Conservation (phyloP, 2,797 vertebrate species). For the Eutrigla gurnardus region DNA sequence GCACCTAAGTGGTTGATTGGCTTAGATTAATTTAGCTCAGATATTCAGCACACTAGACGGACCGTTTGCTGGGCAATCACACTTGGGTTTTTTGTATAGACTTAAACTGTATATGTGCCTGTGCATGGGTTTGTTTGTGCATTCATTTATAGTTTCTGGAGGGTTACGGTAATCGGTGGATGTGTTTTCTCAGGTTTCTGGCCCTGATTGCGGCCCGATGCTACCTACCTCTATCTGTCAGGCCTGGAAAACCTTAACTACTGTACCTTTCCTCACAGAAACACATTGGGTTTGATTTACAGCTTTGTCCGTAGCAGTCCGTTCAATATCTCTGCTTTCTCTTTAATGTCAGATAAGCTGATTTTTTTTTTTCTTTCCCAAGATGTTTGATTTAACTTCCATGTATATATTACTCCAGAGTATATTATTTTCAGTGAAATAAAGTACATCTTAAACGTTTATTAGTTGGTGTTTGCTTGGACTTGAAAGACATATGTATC, state of each 20-base stretch:
- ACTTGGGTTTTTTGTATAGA: constrained; percentile 20
- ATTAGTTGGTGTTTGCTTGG: constrained; percentile 47
- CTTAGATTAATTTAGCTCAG: constrained; percentile 42
- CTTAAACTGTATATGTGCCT: constrained; percentile 53
- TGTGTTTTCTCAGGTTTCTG: constrained; percentile 80
- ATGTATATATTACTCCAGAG: constrained; percentile 63
- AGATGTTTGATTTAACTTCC: constrained; percentile 35
- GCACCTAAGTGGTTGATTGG: constrained; percentile 38
- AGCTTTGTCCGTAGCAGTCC: constrained; percentile 34
- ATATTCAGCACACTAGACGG: constrained; percentile 23
- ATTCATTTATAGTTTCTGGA: constrained; percentile 64
- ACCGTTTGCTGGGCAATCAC: constrained; percentile 30
- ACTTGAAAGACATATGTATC: constrained; percentile 36
- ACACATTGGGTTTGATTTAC: constrained; percentile 54
- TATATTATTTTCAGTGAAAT: constrained; percentile 65
- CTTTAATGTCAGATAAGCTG: constrained; percentile 47
- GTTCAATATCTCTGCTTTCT: constrained; percentile 52
- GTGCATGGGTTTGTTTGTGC: constrained; percentile 46
- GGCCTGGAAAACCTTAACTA: constrained; percentile 77
- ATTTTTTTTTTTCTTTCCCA: constrained; percentile 4
- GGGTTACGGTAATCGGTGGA: constrained; percentile 59
- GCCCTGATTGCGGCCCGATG: constrained; percentile 58
- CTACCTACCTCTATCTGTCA: constrained; percentile 82
- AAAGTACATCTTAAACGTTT: constrained; percentile 60
- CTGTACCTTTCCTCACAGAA: constrained; percentile 71